Percentiles rank a stretch among this genome's conserved stretches.
phyloP scores from a whole-genome alignment of 2,113 vertebrate genomes.

The Scomber colias region DNA sequence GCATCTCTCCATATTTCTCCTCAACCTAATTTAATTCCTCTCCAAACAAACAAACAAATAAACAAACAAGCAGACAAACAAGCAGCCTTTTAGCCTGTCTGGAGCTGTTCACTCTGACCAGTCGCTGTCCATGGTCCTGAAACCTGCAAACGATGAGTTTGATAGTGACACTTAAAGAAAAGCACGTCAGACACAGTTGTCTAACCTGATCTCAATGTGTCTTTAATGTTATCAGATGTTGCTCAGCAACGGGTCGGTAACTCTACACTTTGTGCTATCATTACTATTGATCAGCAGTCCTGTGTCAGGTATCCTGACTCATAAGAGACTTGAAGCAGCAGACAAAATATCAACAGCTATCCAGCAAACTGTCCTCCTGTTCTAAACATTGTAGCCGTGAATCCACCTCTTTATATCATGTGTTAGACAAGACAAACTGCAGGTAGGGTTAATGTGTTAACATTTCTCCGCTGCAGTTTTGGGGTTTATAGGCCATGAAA shows the following conservation, averaged over 20 bases:
- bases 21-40: not conserved
- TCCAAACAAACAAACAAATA: not conserved
- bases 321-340: not conserved
- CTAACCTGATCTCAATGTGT: slow-evolving; percentile 48
- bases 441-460: not conserved
- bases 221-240: slow-evolving; percentile 55
- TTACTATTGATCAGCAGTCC: slow-evolving; percentile 51
- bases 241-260: slow-evolving; percentile 75
- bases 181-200: slow-evolving; percentile 25
- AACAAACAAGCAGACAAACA: not conserved
- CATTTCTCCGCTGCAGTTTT: not conserved
- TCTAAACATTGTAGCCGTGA: not conserved
- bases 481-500: not conserved
- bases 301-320: slow-evolving; percentile 62
- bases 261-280: slow-evolving; percentile 56
- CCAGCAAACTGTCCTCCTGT: not conserved
- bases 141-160: not conserved
- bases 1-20: slow-evolving; percentile 37
- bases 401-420: not conserved
- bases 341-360: not conserved
- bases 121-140: slow-evolving; percentile 75
- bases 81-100: not conserved
- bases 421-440: not conserved
- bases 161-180: slow-evolving; percentile 2
- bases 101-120: not conserved